Evolutionary conservation across 2,113 vertebrate genomes (phyloP), one percentile per base, ranked within the genome.

Genomic region (Talpa occidentalis): DNA sequence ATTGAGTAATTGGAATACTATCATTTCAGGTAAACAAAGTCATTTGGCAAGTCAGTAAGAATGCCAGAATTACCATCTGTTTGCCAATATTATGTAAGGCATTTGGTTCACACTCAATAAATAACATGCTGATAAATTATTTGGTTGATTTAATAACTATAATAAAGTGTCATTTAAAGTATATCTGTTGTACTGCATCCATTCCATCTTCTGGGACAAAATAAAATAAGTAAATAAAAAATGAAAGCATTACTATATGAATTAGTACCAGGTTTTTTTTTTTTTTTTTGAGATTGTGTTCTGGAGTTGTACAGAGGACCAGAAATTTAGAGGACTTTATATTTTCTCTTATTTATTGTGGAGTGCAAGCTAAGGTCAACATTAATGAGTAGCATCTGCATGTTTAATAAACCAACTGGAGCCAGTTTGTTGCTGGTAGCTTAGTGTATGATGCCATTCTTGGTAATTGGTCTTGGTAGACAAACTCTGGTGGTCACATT

Each of bases 91-190:
- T 86, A 47, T 80, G 4, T 26, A 89, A 94, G 35, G 7, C 66
- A 88, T 90, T 74, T 84, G 74, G 42, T 77, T 47, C 37, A 19
- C 14, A 64, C 30, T 90, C 26, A 78, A 84, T 93, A 94, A 72
- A 83, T 91, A 93, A 49, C 28, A 78, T 32, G 72, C 44, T 97
- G 47, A 94, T 52, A 73, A n/a, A 79, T 84, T 86, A 64, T 86
- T 88, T 80, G 64, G 30, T 93, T 76, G 72, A 69, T 80, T 91
- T 37, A 80, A 85, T 84, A 89, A 84, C 49, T 72, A 15, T 52
- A 42, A 47, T 28, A 90, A 91, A 76, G 82, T 86, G 6, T 89
- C 79, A 60, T 94, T 76, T 89, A 67, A 95, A 81, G 26, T 79
- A 11, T 74, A 69, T 73, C 14, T 86, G 12, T 87, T 62, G 16